Evolutionary conservation across 2,888 invertebrate species (phyloP).

Genomic region (Andrena minutula): DNA sequence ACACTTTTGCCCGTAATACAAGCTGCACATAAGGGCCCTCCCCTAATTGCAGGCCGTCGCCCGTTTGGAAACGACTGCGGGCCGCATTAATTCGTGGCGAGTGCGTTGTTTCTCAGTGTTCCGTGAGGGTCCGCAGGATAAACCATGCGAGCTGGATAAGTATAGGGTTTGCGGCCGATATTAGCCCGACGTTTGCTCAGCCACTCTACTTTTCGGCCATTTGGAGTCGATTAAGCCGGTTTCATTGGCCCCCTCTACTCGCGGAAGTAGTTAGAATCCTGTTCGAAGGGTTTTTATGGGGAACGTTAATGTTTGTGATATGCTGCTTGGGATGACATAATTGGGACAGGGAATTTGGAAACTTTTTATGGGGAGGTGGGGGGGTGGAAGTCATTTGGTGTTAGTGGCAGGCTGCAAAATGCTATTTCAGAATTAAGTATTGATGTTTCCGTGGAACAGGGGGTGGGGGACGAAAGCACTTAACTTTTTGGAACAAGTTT

Average conservation of each 20-base stretch:
- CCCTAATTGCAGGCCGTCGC: constrained; percentile 46
- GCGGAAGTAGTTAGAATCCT: constrained; percentile 12
- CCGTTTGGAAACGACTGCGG: constrained; percentile 52
- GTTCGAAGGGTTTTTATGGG: constrained; percentile 2
- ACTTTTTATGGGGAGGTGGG: too few relatives aligned
- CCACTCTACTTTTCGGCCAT: constrained; percentile 44
- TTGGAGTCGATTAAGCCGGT: constrained; percentile 33
- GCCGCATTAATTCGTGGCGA: constrained; percentile 60
- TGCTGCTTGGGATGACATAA: neutral
- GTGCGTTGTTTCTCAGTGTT: constrained; percentile 61
- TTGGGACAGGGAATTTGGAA: constrained; percentile 6
- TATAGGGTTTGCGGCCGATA: constrained; percentile 40
- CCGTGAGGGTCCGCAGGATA: constrained; percentile 35
- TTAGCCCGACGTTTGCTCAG: constrained; percentile 43
- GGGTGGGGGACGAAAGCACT: too few relatives aligned
- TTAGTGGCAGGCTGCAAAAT: too few relatives aligned
- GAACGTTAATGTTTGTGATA: neutral
- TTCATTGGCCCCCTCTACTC: constrained; percentile 20
- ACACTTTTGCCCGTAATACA: constrained; percentile 31
- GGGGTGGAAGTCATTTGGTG: too few relatives aligned
- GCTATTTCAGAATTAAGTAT: too few relatives aligned
- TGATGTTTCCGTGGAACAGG: too few relatives aligned
- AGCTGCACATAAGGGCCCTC: neutral
- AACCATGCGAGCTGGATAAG: constrained; percentile 39
- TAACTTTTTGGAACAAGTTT: too few relatives aligned